Base-by-base conservation (phyloP, 2,113 vertebrate species). In the Istiophorus platypterus region DNA sequence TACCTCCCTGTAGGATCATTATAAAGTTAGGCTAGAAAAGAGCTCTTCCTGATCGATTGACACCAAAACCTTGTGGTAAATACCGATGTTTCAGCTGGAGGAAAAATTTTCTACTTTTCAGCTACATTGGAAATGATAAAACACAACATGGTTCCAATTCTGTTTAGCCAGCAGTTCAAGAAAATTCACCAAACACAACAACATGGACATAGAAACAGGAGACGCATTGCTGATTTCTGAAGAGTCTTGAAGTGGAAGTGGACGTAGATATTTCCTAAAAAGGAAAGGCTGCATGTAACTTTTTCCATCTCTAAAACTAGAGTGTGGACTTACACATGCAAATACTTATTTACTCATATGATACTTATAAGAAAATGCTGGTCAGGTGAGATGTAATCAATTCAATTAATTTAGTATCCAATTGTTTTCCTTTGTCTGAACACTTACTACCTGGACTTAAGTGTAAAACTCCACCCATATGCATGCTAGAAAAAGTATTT, bases 391-490 rank as follows among this genome's bases (percentile, higher is more conserved):
- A 52, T 42, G 52, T 27, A 77, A 11, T 63, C 69, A 45, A 45
- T 3, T 8, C 75, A 64, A 79, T 64, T 0, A 71, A 67, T 74
- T 76, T 26, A 62, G 69, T 1, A 18, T 58, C 49, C n/a, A 80
- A 37, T 57, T 49, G 17, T 17, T 61, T 56, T 73, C 39, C 66
- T 78, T 74, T 69, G 45, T 86, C 39, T 83, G 71, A 87, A 77
- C 31, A 68, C 64, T 64, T 20, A 8, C 39, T 56, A 24, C 56
- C 75, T n/a, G 24, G 79, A 65, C 61, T 42, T 82, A 1, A 27
- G 69, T 81, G 83, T 39, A 67, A 78, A 81, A 65, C 85, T 65
- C 70, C 81, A 79, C 80, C 81, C 79, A 69, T 80, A 49, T 59
- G 58, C 69, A 86, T 24, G 77, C 71, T 54, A 22, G 61, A 58